phyloP scores from a whole-genome alignment of 2,113 vertebrate genomes.

The Pelecanoides urinatrix region DNA sequence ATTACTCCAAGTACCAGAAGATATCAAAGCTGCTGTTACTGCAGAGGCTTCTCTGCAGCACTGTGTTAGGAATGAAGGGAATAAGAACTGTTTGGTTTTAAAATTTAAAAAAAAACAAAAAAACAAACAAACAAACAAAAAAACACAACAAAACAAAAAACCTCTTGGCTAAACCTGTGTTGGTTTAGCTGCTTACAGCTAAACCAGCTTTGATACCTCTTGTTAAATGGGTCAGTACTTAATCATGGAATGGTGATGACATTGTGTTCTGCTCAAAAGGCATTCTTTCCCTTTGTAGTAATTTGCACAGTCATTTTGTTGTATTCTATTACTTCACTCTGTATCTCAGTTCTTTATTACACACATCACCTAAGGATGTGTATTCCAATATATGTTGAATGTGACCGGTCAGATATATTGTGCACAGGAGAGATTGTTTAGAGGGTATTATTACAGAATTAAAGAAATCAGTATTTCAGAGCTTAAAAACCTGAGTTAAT shows the following conservation, averaged over 20 bases:
- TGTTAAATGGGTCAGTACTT: constrained; percentile 38
- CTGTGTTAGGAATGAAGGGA: constrained; percentile 33
- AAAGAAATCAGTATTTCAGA: not conserved
- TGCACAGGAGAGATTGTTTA: not conserved
- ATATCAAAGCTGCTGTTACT: constrained; percentile 40
- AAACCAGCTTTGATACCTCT: constrained; percentile 53
- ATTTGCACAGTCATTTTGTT: constrained; percentile 37
- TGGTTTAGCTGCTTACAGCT: constrained; percentile 26
- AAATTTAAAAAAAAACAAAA: not conserved
- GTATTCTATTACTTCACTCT: not conserved
- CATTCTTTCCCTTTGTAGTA: constrained; percentile 29
- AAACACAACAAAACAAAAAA: not conserved
- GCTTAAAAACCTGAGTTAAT: not conserved
- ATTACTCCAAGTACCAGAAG: not conserved
- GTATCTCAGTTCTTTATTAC: not conserved
- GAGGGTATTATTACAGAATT: not conserved
- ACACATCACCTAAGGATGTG: not conserved
- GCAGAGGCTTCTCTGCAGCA: not conserved
- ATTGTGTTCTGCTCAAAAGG: constrained; percentile 10
- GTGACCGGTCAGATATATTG: not conserved
- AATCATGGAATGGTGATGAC: not conserved
- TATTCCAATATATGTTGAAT: not conserved
- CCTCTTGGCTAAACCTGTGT: not conserved
- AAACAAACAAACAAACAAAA: not conserved
- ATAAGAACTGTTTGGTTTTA: not conserved